Conservation (phyloP, 2,797 vertebrate species). For the Pachyuromys duprasi region DNA sequence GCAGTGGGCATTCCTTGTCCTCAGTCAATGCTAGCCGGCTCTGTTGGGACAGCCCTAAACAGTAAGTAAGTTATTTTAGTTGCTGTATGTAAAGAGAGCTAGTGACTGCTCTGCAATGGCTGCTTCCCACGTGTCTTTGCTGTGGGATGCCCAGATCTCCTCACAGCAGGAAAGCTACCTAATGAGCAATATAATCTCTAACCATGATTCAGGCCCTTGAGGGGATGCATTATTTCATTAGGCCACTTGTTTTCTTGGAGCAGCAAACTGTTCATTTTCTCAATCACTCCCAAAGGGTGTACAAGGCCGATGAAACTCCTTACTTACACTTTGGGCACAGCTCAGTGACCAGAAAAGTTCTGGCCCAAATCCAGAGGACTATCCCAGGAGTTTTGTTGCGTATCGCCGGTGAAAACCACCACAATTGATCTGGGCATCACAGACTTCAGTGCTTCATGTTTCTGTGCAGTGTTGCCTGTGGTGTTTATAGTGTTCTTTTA, state of each 20-base stretch:
- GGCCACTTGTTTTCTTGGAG: conserved; percentile 38
- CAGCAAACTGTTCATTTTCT: conserved; percentile 58
- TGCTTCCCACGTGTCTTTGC: neutral
- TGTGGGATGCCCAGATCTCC: conserved; percentile 41
- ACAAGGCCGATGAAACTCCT: conserved; percentile 23
- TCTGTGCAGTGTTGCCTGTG: neutral
- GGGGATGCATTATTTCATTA: conserved; percentile 66
- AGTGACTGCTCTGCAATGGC: neutral
- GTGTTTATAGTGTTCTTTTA: neutral
- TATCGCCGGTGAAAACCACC: conserved; percentile 3
- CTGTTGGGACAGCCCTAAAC: no score
- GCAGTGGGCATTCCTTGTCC: neutral
- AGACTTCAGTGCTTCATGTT: conserved; percentile 1
- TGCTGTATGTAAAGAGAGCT: neutral
- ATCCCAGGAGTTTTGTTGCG: neutral
- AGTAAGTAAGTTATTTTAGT: neutral
- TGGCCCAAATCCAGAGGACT: neutral
- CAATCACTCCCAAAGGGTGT: conserved; percentile 21
- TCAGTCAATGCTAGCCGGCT: neutral
- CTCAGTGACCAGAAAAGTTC: conserved; percentile 20
- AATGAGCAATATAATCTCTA: conserved; percentile 58
- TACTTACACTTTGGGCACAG: conserved; percentile 23
- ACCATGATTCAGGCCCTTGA: conserved; percentile 35
- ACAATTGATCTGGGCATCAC: neutral
- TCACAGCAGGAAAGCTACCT: neutral